Percentiles rank a stretch among this genome's conserved stretches.
These are phyloP conservation scores for Penaeus indicus DNA, from an alignment of 1,140 invertebrate genomes.

Conservation along the genomic window DNA sequence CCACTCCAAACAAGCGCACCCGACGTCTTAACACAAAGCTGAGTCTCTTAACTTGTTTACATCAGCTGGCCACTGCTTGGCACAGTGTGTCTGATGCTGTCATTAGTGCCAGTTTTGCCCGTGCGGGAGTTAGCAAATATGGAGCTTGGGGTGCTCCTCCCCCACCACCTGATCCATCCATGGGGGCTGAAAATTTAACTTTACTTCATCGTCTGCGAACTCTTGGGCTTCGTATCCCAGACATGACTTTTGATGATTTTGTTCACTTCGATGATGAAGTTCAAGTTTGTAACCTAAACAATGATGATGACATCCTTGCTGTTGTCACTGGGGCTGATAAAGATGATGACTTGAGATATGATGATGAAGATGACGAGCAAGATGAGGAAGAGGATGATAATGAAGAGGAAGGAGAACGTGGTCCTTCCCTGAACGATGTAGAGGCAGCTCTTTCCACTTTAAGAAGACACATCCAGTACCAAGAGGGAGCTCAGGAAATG, in stretches of 20 bases:
- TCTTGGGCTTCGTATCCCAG: slow-evolving; percentile 39
- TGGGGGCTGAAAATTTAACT: slow-evolving; percentile 52
- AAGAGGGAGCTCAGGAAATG: slow-evolving; percentile 61
- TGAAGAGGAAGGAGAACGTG: background rate
- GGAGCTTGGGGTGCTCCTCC: slow-evolving; percentile 55
- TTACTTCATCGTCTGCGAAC: slow-evolving; percentile 43
- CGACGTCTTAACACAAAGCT: slow-evolving; percentile 45
- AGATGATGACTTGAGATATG: slow-evolving; percentile 40
- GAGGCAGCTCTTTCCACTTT: slow-evolving; percentile 50
- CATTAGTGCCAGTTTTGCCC: slow-evolving; percentile 61
- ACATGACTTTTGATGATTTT: slow-evolving; percentile 63
- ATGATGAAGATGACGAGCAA: slow-evolving; percentile 48
- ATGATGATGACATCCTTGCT: slow-evolving; percentile 64
- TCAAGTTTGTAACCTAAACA: slow-evolving; percentile 61
- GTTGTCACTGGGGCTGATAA: slow-evolving; percentile 55
- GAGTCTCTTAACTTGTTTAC: slow-evolving; percentile 49
- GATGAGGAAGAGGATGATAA: slow-evolving; percentile 37
- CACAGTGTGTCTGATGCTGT: slow-evolving; percentile 56
- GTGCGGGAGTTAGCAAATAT: slow-evolving; percentile 58
- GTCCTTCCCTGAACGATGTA: slow-evolving; percentile 46
- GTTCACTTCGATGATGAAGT: slow-evolving; percentile 63
- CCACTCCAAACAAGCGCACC: background rate
- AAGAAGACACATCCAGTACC: slow-evolving; percentile 56
- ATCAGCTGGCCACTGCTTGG: slow-evolving; percentile 62
- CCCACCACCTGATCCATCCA: slow-evolving; percentile 36